Percentiles rank a stretch among this genome's conserved stretches.
These are phyloP conservation scores for Rhinichthys klamathensis DNA, from an alignment of 2,113 vertebrate species.

Conservation along the genomic window DNA sequence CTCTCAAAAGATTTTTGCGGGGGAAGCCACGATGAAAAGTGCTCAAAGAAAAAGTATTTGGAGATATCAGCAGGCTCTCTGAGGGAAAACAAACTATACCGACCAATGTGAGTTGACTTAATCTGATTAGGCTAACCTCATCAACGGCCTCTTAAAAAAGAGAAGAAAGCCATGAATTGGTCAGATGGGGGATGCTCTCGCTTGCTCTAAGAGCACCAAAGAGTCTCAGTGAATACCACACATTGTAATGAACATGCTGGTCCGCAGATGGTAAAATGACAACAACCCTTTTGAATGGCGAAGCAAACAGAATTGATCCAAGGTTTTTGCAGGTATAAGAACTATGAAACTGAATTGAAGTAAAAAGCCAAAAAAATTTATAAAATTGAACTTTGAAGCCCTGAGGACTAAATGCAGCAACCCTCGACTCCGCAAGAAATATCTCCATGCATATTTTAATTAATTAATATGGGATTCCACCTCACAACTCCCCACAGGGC, in stretches of 20 bases:
- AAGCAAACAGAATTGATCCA: conserved; percentile 81
- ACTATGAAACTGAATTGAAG: conserved; percentile 75
- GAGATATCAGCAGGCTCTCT: conserved; percentile 83
- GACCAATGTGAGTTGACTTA: conserved; percentile 90
- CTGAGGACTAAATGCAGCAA: conserved; percentile 41
- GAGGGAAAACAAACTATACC: conserved; percentile 87
- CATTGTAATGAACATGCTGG: conserved; percentile 81
- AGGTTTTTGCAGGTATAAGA: conserved; percentile 77
- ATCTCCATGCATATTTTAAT: conserved; percentile 69
- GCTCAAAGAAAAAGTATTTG: conserved; percentile 80
- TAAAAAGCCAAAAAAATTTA: too few species aligned
- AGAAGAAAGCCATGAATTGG: conserved; percentile 81
- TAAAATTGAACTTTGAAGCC: conserved; percentile 50
- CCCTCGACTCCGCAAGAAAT: conserved; percentile 67
- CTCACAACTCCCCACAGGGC: conserved; percentile 63
- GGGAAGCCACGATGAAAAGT: conserved; percentile 77
- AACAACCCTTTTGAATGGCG: conserved; percentile 78
- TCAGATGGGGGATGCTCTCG: conserved; percentile 71
- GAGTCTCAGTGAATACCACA: conserved; percentile 78
- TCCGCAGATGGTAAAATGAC: conserved; percentile 88
- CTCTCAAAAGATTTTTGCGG: conserved; percentile 80
- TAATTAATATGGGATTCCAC: conserved; percentile 67
- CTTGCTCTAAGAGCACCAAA: conserved; percentile 76
- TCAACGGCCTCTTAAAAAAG: conserved; percentile 85
- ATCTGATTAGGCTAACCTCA: conserved; percentile 96